Base-by-base conservation (phyloP, 2,797 vertebrate species). In the Falco berigora region DNA sequence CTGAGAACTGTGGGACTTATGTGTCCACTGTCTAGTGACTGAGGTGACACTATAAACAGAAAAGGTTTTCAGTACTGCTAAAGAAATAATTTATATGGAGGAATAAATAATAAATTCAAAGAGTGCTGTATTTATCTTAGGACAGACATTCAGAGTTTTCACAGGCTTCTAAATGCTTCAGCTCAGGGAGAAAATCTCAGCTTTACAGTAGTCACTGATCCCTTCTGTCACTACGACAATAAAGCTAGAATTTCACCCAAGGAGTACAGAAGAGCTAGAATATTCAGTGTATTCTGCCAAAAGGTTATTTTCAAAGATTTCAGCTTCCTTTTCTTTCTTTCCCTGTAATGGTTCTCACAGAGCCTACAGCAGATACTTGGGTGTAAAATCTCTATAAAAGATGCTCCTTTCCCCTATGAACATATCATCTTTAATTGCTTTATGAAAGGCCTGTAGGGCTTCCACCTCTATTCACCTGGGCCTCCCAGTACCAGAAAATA, bases 231-330 rank as follows among this genome's bases (percentile, higher is more conserved):
- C 61, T 86, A 46, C 38, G 15, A 74, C 28, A 93, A 68, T 77
- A 94, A 89, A 93, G 53, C 10, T 20, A 69, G 82, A 61, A 62
- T 94, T 94, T 95, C 58, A 86, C 75, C 53, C 24, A 77, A 94
- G 62, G 32, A 83, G 53, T 88, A 69, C 11, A 86, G 78, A 86
- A 79, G 30, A 64, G 22, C 46, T 58, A 88, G 78, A 89, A 86
- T 90, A 83, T 75, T 82, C 53, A 88, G 32, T 68, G 12, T 77
- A 38, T 91, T 86, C 81, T 92, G 73, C 30, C 42, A 86, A 91
- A 86, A 94, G 84, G 42, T 90, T 96, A 83, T 62, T 94, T 80
- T 95, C 89, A 94, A 91, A 93, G 58, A 72, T 28, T 89, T 92
- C 4, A n/a, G 23, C 75, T 82, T 93, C 44, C 53, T 91, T 77